Evolutionary conservation across 2,888 invertebrate species (phyloP), one percentile per base, ranked within the genome.

Genomic region (Dryobotodes eremita): DNA sequence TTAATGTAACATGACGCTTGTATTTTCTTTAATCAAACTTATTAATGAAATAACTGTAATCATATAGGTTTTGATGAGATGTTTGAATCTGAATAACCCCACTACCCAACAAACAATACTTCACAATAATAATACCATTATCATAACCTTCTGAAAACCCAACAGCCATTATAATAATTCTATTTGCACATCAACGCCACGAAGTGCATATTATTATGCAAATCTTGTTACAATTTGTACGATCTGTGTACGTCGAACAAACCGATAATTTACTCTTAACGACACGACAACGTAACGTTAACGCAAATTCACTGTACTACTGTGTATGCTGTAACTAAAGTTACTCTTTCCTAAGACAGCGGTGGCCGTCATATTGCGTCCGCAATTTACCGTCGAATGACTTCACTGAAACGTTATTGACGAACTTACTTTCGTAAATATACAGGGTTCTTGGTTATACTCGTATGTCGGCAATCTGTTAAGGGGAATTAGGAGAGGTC

Each of bases 181-280:
- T 69, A 70, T 77, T 59, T 71, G 2, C 75, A 71, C 55, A 65
- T 70, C 65, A 75, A 13, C 42, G 13, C 66, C 48, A 23, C 65
- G 66, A 36, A 75, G 31, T 86, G 69, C 78, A 78, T 55, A 82
- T 73, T 77, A 77, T 64, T 75, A 76, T 80, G 81, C 73, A 77
- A 73, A 80, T 55, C 68, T 77, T 64, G 76, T 74, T 76, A 80
- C 84, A 46, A 68, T 80, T 68, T 76, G 50, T 75, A 61, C 48
- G 53, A 86, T 76, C 59, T 74, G 75, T 84, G 84, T 76, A 81
- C 74, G 74, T 26, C 31, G 17, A 59, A 62, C 73, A 23, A 61
- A 68, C 61, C 26, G 75, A 86, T 77, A 79, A 84, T 82, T 86
- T 82, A 84, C 66, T 23, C 36, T 48, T 72, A 53, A 79, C 87